phyloP scores from a whole-genome alignment of 1,140 invertebrate species.

The Drosophila mayri region DNA sequence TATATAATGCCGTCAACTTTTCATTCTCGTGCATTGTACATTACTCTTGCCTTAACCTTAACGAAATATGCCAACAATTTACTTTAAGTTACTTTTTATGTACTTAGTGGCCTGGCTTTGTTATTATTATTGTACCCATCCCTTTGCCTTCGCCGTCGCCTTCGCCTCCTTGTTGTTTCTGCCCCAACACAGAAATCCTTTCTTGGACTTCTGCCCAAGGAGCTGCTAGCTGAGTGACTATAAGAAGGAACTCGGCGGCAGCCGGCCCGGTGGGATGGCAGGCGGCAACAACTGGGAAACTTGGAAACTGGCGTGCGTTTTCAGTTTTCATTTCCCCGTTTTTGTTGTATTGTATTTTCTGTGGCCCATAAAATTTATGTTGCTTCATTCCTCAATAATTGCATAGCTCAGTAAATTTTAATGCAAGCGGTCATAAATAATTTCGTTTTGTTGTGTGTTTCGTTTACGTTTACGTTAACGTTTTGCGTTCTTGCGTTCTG shows the following conservation, averaged over 20 bases:
- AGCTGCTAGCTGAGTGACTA: conserved; percentile 31
- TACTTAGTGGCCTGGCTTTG: conserved; percentile 76
- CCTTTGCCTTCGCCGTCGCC: neutral
- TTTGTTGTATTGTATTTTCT: conserved; percentile 32
- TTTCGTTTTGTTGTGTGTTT: conserved; percentile 71
- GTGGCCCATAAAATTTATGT: conserved; percentile 80
- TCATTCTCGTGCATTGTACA: conserved; percentile 58
- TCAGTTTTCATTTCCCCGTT: conserved; percentile 12
- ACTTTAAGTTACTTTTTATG: conserved; percentile 80
- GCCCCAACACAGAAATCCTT: conserved; percentile 58
- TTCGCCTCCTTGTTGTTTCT: conserved; percentile 29
- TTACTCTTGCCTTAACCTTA: conserved; percentile 70
- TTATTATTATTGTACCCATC: conserved; percentile 41
- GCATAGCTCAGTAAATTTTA: conserved; percentile 83
- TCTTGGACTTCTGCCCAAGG: conserved; percentile 52
- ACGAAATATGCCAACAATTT: conserved; percentile 82
- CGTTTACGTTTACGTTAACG: conserved; percentile 29
- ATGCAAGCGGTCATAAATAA: conserved; percentile 84
- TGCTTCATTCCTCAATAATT: conserved; percentile 82
- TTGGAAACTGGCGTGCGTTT: conserved; percentile 53
- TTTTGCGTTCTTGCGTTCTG: conserved; percentile 25
- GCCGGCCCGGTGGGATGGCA: neutral
- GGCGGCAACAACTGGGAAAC: neutral
- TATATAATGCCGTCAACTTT: conserved; percentile 51
- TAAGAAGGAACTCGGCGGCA: neutral